These are phyloP conservation scores for Lonchura striata DNA, from an alignment of 2,113 vertebrate genomes.

Conservation along the genomic window DNA sequence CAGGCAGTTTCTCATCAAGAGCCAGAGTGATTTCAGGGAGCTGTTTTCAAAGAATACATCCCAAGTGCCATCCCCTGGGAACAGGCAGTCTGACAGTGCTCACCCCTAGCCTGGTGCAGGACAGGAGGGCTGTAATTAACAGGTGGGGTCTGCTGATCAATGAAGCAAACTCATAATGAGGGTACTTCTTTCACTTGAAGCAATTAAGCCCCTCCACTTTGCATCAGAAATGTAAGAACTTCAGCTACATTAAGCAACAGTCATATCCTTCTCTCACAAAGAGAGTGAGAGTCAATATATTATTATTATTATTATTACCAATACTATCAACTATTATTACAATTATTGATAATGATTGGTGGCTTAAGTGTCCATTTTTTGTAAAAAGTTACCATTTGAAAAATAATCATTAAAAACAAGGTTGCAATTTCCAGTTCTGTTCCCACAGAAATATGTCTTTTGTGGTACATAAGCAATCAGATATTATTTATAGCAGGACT, in stretches of 20 bases:
- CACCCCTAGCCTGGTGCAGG: neutral
- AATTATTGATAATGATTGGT: neutral
- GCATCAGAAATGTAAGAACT: neutral
- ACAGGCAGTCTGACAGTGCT: neutral
- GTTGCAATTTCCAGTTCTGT: neutral
- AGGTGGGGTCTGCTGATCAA: neutral
- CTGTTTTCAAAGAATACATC: neutral
- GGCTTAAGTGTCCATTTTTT: neutral
- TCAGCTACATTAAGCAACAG: neutral
- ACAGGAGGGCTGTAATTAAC: neutral
- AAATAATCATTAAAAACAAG: neutral
- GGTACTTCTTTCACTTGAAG: neutral
- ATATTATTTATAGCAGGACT: neutral
- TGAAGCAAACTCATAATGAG: neutral
- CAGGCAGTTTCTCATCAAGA: neutral
- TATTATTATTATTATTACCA: neutral
- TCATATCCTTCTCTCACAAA: neutral
- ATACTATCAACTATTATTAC: neutral
- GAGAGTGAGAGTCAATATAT: neutral
- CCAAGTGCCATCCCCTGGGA: slow-evolving; percentile 12
- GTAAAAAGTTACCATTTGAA: neutral
- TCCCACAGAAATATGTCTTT: neutral
- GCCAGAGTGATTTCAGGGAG: neutral
- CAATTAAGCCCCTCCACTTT: neutral
- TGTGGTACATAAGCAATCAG: neutral